phyloP scores from a whole-genome alignment of 2,113 vertebrate genomes.

The Vulpes lagopus region DNA sequence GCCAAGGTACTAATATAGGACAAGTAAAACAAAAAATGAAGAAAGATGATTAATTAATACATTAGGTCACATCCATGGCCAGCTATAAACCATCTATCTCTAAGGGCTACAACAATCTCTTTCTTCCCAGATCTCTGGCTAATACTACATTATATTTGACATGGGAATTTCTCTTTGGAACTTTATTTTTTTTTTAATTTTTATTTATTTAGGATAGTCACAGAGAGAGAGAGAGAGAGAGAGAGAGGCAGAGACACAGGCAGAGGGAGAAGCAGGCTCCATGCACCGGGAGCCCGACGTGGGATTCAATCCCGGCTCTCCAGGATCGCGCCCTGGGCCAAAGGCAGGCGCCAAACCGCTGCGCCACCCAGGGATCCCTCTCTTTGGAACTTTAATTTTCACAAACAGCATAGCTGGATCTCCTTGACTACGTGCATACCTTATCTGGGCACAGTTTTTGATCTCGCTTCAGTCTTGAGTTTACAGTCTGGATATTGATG shows the following conservation, averaged over 20 bases:
- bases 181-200: background rate
- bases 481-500: background rate
- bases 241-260: no score
- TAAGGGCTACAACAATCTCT: background rate
- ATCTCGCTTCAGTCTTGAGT: background rate
- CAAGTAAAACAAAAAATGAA: background rate
- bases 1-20: background rate
- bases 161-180: background rate
- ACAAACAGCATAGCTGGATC: background rate
- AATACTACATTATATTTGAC: background rate
- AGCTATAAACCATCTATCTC: background rate
- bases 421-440: background rate
- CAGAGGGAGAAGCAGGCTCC: no score
- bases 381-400: constrained; percentile 15
- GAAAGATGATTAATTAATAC: background rate
- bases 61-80: background rate
- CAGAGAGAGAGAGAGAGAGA: no score
- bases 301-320: no score
- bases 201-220: no score
- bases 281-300: no score
- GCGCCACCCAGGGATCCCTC: background rate
- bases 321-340: no score
- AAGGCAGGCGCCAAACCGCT: no score
- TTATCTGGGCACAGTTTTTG: background rate
- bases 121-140: background rate